phyloP scores from a whole-genome alignment of 2,888 invertebrate genomes.

The Melangyna quadrimaculata region DNA sequence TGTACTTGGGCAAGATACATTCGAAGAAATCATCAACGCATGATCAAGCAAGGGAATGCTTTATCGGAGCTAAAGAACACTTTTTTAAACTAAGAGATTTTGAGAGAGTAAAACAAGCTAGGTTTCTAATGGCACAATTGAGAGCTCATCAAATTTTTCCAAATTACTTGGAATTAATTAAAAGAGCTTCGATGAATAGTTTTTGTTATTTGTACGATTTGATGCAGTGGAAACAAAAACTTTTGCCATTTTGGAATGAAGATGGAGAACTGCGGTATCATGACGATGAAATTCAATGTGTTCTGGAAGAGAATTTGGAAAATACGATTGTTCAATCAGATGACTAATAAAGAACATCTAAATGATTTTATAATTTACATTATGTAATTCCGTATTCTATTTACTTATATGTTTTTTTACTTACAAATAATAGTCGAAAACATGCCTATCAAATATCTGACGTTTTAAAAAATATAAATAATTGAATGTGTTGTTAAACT shows the following conservation, averaged over 20 bases:
- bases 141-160: slow-evolving; percentile 55
- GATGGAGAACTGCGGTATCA: not conserved
- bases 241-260: slow-evolving; percentile 56
- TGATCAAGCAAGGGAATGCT: slow-evolving; percentile 28
- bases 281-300: slow-evolving; percentile 17
- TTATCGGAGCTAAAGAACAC: slow-evolving; percentile 39
- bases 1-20: slow-evolving; percentile 61
- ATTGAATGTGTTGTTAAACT: too few relatives aligned
- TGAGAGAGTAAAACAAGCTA: slow-evolving; percentile 55
- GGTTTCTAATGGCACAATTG: slow-evolving; percentile 50
- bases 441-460: too few relatives aligned
- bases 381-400: too few relatives aligned
- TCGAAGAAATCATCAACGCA: slow-evolving; percentile 5
- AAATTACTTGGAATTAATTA: slow-evolving; percentile 50
- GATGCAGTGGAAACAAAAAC: slow-evolving; percentile 52
- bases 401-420: too few relatives aligned
- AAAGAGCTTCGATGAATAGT: not conserved
- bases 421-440: too few relatives aligned
- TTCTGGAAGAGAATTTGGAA: slow-evolving; percentile 26
- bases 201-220: slow-evolving; percentile 55
- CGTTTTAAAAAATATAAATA: too few relatives aligned
- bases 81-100: slow-evolving; percentile 25
- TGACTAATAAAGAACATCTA: not conserved
- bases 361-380: not conserved
- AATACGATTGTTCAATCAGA: not conserved